These are phyloP conservation scores for Porites australiensis DNA, from an alignment of 64 coral and sea anemone species.

Conservation along the genomic window DNA sequence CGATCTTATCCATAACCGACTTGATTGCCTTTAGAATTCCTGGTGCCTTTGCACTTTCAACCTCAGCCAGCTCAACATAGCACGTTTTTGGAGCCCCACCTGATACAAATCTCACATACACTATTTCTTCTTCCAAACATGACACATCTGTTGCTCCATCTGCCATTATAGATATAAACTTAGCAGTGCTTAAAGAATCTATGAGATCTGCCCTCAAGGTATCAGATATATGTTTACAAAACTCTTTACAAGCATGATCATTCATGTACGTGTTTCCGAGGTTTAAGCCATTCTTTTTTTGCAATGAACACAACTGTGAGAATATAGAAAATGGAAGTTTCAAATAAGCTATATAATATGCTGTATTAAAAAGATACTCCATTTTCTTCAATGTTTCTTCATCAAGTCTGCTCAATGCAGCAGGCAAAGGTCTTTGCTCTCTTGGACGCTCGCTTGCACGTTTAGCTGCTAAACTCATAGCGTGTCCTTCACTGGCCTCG, in stretches of 20 bases:
- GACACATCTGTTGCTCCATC: too few relatives aligned
- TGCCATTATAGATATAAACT: conserved; percentile 63
- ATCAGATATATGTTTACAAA: conserved; percentile 61
- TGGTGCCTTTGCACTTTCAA: conserved; percentile 28
- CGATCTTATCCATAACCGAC: conserved; percentile 39
- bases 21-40: conserved; percentile 29
- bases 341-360: conserved; percentile 65
- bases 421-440: conserved; percentile 63
- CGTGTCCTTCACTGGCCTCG: background rate
- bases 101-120: conserved; percentile 58
- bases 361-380: conserved; percentile 56
- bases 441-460: conserved; percentile 64
- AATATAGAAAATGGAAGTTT: conserved; percentile 74
- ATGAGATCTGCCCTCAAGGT: conserved; percentile 35
- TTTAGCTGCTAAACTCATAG: conserved; percentile 53
- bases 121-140: conserved; percentile 62
- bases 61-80: conserved; percentile 26
- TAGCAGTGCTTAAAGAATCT: conserved; percentile 27
- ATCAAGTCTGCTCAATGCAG: conserved; percentile 62
- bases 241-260: conserved; percentile 69
- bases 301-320: conserved; percentile 62
- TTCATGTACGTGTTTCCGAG: conserved; percentile 69
- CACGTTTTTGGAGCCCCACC: conserved; percentile 53
- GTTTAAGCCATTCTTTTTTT: conserved; percentile 26
- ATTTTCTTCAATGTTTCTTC: conserved; percentile 55